Evolutionary conservation across 2,113 vertebrate genomes (phyloP).

Genomic region (Nansenia antarctica): DNA sequence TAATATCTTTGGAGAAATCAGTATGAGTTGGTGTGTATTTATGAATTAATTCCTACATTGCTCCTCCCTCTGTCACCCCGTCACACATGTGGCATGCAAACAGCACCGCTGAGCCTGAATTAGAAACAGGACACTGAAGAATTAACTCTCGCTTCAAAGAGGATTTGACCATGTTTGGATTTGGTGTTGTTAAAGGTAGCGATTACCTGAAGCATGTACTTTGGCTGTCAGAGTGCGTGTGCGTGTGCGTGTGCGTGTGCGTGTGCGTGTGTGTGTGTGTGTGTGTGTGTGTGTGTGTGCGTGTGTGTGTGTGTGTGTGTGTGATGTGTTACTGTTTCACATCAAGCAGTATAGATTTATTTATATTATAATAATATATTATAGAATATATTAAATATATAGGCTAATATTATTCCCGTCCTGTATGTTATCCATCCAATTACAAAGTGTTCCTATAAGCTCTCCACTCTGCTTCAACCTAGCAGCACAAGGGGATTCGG

Average conservation of each 20-base stretch:
- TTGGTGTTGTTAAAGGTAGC: slow-evolving; percentile 49
- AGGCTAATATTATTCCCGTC: no score
- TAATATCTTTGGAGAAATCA: no score
- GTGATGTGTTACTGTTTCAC: neutral
- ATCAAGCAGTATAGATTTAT: no score
- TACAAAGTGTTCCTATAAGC: neutral
- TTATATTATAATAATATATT: no score
- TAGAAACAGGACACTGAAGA: slow-evolving; percentile 40
- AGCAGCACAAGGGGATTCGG: slow-evolving; percentile 56
- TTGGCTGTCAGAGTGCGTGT: neutral
- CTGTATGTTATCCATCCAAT: neutral
- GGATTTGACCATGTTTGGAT: slow-evolving; percentile 51
- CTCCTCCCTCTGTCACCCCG: slow-evolving; percentile 24
- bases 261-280: neutral
- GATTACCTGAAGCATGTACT: slow-evolving; percentile 31
- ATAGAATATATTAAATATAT: no score
- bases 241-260: neutral
- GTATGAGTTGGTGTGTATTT: no score
- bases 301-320: neutral
- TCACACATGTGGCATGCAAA: slow-evolving; percentile 12
- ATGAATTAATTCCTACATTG: slow-evolving; percentile 4
- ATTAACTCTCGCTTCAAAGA: slow-evolving; percentile 58
- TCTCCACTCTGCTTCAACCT: slow-evolving; percentile 31
- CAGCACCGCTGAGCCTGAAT: slow-evolving; percentile 35
- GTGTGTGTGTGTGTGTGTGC: neutral